These are phyloP conservation scores for Sterrhoptilus dennistouni DNA, from an alignment of 2,113 vertebrate genomes.

Conservation along the genomic window DNA sequence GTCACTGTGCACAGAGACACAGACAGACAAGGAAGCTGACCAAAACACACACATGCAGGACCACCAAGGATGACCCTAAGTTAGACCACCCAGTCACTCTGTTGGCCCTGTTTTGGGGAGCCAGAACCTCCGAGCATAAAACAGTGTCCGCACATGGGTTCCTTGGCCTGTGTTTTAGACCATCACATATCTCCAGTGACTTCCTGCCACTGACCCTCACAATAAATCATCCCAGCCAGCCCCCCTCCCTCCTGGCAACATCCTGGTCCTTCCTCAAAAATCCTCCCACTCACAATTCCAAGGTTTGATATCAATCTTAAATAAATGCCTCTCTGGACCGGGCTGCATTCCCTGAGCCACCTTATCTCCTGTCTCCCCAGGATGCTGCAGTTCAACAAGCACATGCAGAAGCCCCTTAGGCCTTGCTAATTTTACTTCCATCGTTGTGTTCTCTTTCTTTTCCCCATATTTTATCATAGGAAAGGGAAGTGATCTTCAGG, in stretches of 20 bases:
- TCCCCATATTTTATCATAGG: neutral
- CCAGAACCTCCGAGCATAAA: neutral
- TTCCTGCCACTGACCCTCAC: constrained; percentile 50
- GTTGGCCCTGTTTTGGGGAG: neutral
- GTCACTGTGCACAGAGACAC: neutral
- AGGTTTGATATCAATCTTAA: constrained; percentile 74
- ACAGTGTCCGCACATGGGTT: neutral
- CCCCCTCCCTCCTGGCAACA: constrained; percentile 67
- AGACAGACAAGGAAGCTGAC: neutral
- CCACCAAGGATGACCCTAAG: constrained; percentile 58
- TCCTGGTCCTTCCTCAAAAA: constrained; percentile 65
- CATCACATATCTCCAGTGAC: constrained; percentile 18
- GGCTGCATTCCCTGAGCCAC: constrained; percentile 46
- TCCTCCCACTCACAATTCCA: constrained; percentile 67
- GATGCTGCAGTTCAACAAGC: constrained; percentile 55
- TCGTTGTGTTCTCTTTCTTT: neutral
- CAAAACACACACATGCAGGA: constrained; percentile 6
- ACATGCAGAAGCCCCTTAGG: neutral
- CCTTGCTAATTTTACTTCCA: constrained; percentile 48
- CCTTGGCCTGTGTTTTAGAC: neutral
- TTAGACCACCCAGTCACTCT: constrained; percentile 60
- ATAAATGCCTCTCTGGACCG: constrained; percentile 62
- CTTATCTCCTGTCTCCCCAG: constrained; percentile 66
- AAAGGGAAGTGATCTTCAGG: neutral
- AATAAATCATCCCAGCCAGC: constrained; percentile 42